These are phyloP conservation scores for Beris chalybata DNA, from an alignment of 2,888 invertebrate genomes.

Conservation along the genomic window DNA sequence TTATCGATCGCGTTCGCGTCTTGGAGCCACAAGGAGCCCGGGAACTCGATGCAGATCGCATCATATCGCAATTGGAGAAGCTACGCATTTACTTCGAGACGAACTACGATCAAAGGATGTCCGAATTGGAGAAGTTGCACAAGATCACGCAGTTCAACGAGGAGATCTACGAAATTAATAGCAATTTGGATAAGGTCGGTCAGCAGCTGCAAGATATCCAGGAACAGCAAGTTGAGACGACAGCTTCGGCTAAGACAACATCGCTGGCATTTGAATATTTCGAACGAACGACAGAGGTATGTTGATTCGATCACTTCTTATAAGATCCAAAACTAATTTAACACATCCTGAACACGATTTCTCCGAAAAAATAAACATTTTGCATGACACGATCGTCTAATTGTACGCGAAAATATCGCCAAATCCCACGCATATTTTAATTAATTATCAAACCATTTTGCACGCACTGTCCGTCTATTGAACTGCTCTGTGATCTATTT, in stretches of 20 bases:
- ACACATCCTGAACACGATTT: not conserved
- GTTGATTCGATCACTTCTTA: slow-evolving; percentile 40
- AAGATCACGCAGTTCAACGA: slow-evolving; percentile 70
- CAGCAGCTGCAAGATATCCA: slow-evolving; percentile 65
- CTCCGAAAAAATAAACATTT: slow-evolving; percentile 15
- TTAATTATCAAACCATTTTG: slow-evolving; percentile 14
- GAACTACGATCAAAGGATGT: slow-evolving; percentile 63
- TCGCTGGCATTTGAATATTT: slow-evolving; percentile 73
- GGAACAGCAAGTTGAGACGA: slow-evolving; percentile 72
- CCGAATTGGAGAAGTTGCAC: slow-evolving; percentile 66
- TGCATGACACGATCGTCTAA: not conserved
- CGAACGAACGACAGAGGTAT: slow-evolving; percentile 76
- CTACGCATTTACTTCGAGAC: slow-evolving; percentile 67
- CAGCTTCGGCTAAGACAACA: slow-evolving; percentile 69
- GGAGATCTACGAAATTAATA: slow-evolving; percentile 72
- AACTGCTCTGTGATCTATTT: slow-evolving; percentile 9
- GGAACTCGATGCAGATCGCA: slow-evolving; percentile 68
- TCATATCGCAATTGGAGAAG: slow-evolving; percentile 65
- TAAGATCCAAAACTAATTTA: not conserved
- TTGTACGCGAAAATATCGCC: not conserved
- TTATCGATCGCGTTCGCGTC: slow-evolving; percentile 68
- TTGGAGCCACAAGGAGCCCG: slow-evolving; percentile 71
- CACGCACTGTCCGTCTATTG: not conserved
- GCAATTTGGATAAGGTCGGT: slow-evolving; percentile 68
- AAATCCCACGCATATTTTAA: slow-evolving; percentile 19